These are phyloP conservation scores for Centropristis striata DNA, from an alignment of 2,113 vertebrate species.

Conservation along the genomic window DNA sequence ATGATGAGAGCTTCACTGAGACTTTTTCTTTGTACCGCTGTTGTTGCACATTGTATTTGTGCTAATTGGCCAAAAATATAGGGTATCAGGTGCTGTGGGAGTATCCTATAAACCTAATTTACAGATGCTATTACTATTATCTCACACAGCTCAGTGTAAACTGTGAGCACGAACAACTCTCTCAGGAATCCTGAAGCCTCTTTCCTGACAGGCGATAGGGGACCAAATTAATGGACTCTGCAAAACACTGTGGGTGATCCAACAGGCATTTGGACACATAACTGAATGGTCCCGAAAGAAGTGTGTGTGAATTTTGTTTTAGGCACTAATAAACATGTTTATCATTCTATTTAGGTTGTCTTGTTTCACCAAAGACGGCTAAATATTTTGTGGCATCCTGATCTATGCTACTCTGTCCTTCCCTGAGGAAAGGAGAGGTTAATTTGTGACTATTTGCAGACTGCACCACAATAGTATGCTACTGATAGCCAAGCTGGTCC, in stretches of 20 bases:
- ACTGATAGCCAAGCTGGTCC: neutral
- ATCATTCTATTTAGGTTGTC: neutral
- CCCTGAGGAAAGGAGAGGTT: slow-evolving; percentile 1
- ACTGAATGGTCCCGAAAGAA: neutral
- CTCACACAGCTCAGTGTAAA: slow-evolving; percentile 45
- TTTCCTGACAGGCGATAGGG: slow-evolving; percentile 28
- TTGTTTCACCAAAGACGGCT: neutral
- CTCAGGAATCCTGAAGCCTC: slow-evolving; percentile 36
- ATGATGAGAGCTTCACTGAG: slow-evolving; percentile 47
- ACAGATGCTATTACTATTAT: slow-evolving; percentile 62
- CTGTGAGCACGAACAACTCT: slow-evolving; percentile 53
- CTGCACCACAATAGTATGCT: slow-evolving; percentile 17
- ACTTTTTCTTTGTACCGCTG: neutral
- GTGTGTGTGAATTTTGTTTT: neutral
- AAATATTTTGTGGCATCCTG: neutral
- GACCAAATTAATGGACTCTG: slow-evolving; percentile 41
- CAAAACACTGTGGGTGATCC: slow-evolving; percentile 17
- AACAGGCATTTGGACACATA: slow-evolving; percentile 25
- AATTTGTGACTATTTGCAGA: slow-evolving; percentile 21
- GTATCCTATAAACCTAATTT: slow-evolving; percentile 65
- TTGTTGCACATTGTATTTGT: slow-evolving; percentile 38
- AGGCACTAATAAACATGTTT: neutral
- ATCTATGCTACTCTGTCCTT: neutral
- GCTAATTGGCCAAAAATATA: slow-evolving; percentile 60
- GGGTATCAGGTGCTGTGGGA: slow-evolving; percentile 52